A percentile compares a stretch with the other conserved stretches of the same genome.
Evolutionary conservation across 2,888 invertebrate genomes (phyloP).

Genomic region (Adela reaumurella): DNA sequence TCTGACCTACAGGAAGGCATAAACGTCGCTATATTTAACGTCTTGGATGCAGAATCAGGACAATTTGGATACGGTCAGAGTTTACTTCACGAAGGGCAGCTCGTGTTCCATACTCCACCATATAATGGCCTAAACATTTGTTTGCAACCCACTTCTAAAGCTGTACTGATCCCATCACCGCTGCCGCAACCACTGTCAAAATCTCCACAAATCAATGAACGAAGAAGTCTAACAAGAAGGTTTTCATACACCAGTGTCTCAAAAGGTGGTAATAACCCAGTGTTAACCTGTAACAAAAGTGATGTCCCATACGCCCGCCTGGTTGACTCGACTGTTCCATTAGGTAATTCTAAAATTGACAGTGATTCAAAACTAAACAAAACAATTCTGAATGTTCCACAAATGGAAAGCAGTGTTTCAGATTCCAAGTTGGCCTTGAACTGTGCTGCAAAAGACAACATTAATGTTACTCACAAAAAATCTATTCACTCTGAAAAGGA

Average conservation of each 20-base stretch:
- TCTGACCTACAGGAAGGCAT: conserved; percentile 78
- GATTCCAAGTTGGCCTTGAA: conserved; percentile 83
- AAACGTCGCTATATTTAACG: conserved; percentile 76
- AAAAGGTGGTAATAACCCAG: conserved; percentile 40
- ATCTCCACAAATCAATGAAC: conserved; percentile 38
- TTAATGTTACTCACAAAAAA: conserved; percentile 28
- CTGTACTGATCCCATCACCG: conserved; percentile 40
- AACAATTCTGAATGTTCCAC: conserved; percentile 52
- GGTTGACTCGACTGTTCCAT: conserved; percentile 62
- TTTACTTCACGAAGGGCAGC: conserved; percentile 78
- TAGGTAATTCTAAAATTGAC: conserved; percentile 61
- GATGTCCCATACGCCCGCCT: conserved; percentile 80
- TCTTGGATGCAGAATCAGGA: conserved; percentile 65
- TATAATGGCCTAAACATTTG: conserved; percentile 77
- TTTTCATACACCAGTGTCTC: conserved; percentile 48
- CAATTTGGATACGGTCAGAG: conserved; percentile 95
- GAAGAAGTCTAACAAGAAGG: conserved; percentile 40
- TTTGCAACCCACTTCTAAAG: conserved; percentile 61
- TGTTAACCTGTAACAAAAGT: conserved; percentile 46
- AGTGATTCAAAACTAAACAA: conserved; percentile 68
- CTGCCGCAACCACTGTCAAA: conserved; percentile 37
- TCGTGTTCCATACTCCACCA: conserved; percentile 88
- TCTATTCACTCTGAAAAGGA: background rate
- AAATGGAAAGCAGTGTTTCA: conserved; percentile 76
- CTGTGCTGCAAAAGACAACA: conserved; percentile 59